These are phyloP conservation scores for Halyomorpha halys DNA, from an alignment of 1,140 invertebrate species.

Conservation along the genomic window DNA sequence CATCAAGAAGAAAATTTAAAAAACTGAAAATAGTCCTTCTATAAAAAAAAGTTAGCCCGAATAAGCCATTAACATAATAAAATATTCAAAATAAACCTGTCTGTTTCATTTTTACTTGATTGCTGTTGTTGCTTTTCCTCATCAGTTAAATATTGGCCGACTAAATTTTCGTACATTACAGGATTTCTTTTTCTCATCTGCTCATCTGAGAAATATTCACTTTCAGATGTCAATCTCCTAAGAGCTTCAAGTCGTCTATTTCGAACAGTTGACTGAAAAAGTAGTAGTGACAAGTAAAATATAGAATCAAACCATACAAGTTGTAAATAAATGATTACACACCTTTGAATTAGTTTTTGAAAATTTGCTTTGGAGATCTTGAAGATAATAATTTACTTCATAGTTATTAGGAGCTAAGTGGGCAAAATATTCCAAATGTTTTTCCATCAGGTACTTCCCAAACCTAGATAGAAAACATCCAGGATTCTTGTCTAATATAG, in stretches of 20 bases:
- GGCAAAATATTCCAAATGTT: constrained; percentile 57
- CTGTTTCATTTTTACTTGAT: neutral
- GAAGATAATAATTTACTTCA: neutral
- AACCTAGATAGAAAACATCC: constrained; percentile 63
- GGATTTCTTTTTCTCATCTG: constrained; percentile 90
- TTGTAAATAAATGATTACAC: neutral
- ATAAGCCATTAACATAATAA: neutral
- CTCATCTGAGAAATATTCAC: constrained; percentile 76
- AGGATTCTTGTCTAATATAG: constrained; percentile 53
- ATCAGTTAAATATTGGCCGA: constrained; percentile 71
- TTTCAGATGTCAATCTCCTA: constrained; percentile 54
- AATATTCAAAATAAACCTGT: neutral
- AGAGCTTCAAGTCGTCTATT: constrained; percentile 77
- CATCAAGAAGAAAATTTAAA: neutral
- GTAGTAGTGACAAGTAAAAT: no score
- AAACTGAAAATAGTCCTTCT: neutral
- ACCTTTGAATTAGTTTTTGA: neutral
- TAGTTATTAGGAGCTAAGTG: neutral
- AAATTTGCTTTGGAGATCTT: neutral
- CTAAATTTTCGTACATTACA: constrained; percentile 73
- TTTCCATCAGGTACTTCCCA: constrained; percentile 53
- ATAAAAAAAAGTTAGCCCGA: neutral
- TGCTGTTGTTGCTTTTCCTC: constrained; percentile 51
- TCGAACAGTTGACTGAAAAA: constrained; percentile 47
- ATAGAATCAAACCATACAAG: no score